Evolutionary conservation across 2,113 vertebrate species (phyloP).

Genomic region (Nothoprocta pentlandii): DNA sequence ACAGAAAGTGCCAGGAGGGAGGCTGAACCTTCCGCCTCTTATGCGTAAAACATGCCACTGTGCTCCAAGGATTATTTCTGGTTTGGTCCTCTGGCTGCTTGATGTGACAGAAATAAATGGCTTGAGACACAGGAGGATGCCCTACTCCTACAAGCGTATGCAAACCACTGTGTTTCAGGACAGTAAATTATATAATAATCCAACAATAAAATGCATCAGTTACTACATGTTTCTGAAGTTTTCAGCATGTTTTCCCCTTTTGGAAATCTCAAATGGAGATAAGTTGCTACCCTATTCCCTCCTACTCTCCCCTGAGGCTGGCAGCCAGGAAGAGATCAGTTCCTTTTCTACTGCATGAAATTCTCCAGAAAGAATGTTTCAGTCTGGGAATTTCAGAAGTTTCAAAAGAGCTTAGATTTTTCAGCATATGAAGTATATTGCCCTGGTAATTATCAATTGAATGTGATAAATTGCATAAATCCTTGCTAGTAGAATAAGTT

Average conservation of each 20-base stretch:
- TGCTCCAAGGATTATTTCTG: background rate
- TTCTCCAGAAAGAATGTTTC: background rate
- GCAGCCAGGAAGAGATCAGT: background rate
- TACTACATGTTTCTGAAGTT: background rate
- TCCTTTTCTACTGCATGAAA: background rate
- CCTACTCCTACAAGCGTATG: background rate
- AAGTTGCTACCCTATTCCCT: background rate
- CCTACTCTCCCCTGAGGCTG: background rate
- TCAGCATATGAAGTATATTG: background rate
- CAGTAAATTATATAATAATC: background rate
- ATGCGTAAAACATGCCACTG: background rate
- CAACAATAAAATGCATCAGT: background rate
- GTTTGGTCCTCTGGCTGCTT: background rate
- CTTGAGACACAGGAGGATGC: background rate
- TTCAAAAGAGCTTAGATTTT: background rate
- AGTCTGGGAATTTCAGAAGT: background rate
- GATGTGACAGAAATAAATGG: background rate
- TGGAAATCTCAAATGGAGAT: background rate
- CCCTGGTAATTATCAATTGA: background rate
- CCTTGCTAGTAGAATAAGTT: background rate
- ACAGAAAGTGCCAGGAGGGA: background rate
- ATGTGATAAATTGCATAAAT: background rate
- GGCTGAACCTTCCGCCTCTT: background rate
- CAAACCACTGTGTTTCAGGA: background rate
- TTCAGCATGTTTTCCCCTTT: background rate